phyloP scores from a whole-genome alignment of 2,888 invertebrate genomes.

The Polietes domitor region DNA sequence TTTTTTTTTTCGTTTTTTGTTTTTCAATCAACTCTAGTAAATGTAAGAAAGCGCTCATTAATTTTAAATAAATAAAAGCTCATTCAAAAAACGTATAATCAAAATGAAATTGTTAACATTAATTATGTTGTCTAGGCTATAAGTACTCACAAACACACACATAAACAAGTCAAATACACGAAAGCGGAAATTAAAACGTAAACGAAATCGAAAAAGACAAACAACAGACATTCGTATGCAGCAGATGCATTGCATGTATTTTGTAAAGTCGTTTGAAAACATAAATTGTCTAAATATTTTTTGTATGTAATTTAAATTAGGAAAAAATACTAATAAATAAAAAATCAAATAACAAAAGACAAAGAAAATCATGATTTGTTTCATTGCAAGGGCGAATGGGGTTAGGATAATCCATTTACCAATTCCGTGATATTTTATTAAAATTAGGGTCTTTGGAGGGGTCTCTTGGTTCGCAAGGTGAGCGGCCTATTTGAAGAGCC shows the following conservation, averaged over 20 bases:
- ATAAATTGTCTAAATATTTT: constrained; percentile 20
- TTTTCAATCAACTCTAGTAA: background rate
- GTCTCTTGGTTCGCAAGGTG: too few relatives aligned
- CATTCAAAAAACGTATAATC: constrained; percentile 17
- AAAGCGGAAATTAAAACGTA: background rate
- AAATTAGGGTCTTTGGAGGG: too few relatives aligned
- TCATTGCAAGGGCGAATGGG: too few relatives aligned
- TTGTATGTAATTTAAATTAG: constrained; percentile 32
- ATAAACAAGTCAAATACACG: background rate
- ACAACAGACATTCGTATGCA: too few relatives aligned
- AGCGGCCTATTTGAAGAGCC: too few relatives aligned
- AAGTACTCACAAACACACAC: background rate
- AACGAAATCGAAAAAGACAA: background rate
- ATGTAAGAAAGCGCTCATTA: background rate
- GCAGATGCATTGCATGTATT: too few relatives aligned
- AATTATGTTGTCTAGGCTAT: constrained; percentile 24
- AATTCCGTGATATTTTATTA: too few relatives aligned
- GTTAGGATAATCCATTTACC: too few relatives aligned
- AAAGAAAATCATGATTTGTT: background rate
- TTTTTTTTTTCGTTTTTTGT: background rate
- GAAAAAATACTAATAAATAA: background rate
- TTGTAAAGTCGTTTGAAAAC: constrained; percentile 6
- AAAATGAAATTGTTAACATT: constrained; percentile 38
- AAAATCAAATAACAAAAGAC: background rate
- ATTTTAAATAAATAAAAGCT: background rate